Evolutionary conservation across 2,888 invertebrate species (phyloP), one percentile per base, ranked within the genome.

Genomic region (Lasioglossum marginatum): DNA sequence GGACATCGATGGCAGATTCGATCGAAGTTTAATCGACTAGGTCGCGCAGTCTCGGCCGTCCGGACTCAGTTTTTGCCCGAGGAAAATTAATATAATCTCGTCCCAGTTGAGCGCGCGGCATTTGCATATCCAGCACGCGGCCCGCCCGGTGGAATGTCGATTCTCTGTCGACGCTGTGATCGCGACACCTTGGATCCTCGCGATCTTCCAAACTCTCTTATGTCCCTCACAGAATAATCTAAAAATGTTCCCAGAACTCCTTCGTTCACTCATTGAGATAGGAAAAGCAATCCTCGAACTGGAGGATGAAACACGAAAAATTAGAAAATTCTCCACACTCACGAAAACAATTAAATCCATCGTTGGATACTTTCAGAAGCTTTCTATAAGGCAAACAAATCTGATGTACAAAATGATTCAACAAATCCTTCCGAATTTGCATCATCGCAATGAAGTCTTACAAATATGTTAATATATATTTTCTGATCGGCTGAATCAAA

Each of bases 1-100:
- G 60, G 14, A 60, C 14, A 5, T 16, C 60, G 60, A 5, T 3
- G 27, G 60, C 16, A 27, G 27, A 27, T 60, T 60, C 16, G 60
- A 60, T 66, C 66, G 66, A 31, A 31, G 19, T 16, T 34, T 66
- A 34, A 66, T 66, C 66, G 66, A 66, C 19, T 66, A 4, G 66
- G 19, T 66, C 66, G 66, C 66, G 66, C 31, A 8, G 66, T 34
- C 31, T 19, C 66, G 66, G 19, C 19, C 19, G 66, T 19, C 10
- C 34, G 34, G 19, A 66, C 66, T 31, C 66, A 60, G 43, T 77
- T 63, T 37, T 57, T 37, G 76, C 80, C 76, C 77, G 57, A 10
- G 45, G 83, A 66, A 70, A 77, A 81, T 81, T 83, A 83, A 83
- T 83, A 83, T n/a, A n/a, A n/a, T 68, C 77, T 73, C 60, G 75